Conservation (phyloP, 2,797 vertebrate species). For the Uromys caudimaculatus region DNA sequence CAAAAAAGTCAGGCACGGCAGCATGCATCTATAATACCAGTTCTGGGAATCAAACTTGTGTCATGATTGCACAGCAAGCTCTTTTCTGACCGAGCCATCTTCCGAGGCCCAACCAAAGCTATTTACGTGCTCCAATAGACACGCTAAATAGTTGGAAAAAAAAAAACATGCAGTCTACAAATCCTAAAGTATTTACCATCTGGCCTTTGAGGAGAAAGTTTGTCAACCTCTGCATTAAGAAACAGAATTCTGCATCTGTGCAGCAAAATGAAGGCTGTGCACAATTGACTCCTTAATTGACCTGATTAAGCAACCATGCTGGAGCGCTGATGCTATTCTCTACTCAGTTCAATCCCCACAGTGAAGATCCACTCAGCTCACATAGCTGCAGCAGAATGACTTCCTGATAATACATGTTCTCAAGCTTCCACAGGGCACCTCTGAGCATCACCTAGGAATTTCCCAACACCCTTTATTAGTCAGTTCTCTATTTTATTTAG, state of each 20-base stretch:
- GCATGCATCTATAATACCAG: background rate
- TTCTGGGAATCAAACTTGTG: background rate
- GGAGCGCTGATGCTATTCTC: background rate
- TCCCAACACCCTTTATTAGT: background rate
- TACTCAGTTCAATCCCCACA: constrained; percentile 39
- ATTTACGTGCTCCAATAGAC: rapidly evolving
- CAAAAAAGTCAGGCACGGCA: background rate
- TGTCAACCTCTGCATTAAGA: background rate
- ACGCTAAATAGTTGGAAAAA: rapidly evolving
- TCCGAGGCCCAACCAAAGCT: background rate
- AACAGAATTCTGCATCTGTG: background rate
- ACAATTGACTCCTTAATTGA: background rate
- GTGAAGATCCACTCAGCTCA: constrained; percentile 24
- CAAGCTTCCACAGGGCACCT: constrained; percentile 47
- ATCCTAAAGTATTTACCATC: background rate
- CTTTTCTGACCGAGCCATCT: background rate
- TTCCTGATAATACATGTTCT: constrained; percentile 19
- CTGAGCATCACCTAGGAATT: constrained; percentile 37
- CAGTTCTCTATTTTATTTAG: background rate
- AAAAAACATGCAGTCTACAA: background rate
- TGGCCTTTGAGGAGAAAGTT: background rate
- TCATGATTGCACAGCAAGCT: background rate
- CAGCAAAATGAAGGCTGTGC: background rate
- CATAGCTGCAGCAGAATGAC: constrained; percentile 59
- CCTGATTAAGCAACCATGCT: background rate